Evolutionary conservation across 2,888 invertebrate genomes (phyloP), one percentile per base, ranked within the genome.

Genomic region (Chromoteleia sp.): DNA sequence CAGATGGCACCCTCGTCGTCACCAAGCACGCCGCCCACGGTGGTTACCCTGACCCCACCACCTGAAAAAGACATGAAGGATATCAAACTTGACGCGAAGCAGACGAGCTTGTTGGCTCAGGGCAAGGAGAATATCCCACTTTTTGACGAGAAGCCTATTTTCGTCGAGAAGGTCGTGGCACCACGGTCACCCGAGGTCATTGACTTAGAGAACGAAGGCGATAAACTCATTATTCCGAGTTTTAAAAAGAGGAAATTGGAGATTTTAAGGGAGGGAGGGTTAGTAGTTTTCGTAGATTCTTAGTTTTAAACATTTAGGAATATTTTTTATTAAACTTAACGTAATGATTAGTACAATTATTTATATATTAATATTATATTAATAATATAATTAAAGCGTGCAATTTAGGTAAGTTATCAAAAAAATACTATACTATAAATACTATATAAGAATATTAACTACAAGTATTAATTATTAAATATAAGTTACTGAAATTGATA

Each of bases 171-270:
- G 75, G 84, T 93, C 3, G 93, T 93, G 3, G 94, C 94, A 0
- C 94, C 94, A 0, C 94, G 94, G 87, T 93, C 93, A 0, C 94
- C 95, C 7, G 95, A 95, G 88, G 93, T 94, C 12, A 94, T 94
- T 65, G 94, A 94, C 85, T 90, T 95, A 6, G 95, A 95, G 87
- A 89, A 87, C 21, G 92, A 92, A 58, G 88, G 84, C 63, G 91
- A 91, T 15, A 84, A 91, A 65, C 88, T 92, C 36, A 89, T 92
- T 74, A 89, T 92, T 84, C 92, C 91, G 36, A 92, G 92, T 76
- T 94, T 95, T 82, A 95, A 95, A 91, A 94, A 93, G 85, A 94
- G 95, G 82, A 96, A 96, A 87, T 92, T 96, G 5, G 96, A 96
- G 84, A 96, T 96, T 45, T 92, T 96, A 39, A 95, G 95, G 74